Conservation (phyloP, 1,140 invertebrate species). For the Procambarus virginalis region DNA sequence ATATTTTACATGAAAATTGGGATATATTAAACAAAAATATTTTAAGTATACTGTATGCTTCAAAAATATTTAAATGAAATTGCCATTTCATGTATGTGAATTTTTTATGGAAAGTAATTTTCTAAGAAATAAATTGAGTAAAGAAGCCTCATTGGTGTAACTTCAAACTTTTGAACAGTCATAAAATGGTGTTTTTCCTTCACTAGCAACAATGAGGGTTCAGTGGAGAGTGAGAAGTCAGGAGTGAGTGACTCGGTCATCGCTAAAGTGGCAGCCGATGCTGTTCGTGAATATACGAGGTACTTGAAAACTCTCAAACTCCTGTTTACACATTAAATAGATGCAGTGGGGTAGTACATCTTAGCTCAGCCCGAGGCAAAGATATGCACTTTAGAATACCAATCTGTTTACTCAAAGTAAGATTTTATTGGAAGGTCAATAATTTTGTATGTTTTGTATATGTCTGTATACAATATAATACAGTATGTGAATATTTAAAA, state of each 20-base stretch:
- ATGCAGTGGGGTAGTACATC: background rate
- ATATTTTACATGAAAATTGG: too few relatives aligned
- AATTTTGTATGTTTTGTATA: background rate
- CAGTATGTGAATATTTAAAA: background rate
- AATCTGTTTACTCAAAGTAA: background rate
- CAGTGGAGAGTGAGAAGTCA: background rate
- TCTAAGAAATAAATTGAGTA: background rate
- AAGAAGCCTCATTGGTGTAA: background rate
- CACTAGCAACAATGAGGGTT: slow-evolving; percentile 6
- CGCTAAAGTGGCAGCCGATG: slow-evolving; percentile 4
- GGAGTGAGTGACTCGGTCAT: slow-evolving; percentile 16
- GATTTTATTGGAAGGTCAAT: background rate
- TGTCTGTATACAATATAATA: background rate
- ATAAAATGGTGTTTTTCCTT: background rate
- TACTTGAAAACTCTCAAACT: background rate
- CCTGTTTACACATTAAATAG: background rate
- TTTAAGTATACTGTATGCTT: too few relatives aligned
- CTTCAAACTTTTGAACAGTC: background rate
- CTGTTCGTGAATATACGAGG: slow-evolving; percentile 35
- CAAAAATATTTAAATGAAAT: too few relatives aligned
- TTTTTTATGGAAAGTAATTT: background rate
- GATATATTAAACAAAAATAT: too few relatives aligned
- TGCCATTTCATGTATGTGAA: too few relatives aligned
- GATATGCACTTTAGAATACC: background rate
- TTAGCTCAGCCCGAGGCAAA: background rate